Percentiles rank a stretch among this genome's conserved stretches.
phyloP scores from a whole-genome alignment of 2,797 vertebrate species.

The Clarias laeviceps region DNA sequence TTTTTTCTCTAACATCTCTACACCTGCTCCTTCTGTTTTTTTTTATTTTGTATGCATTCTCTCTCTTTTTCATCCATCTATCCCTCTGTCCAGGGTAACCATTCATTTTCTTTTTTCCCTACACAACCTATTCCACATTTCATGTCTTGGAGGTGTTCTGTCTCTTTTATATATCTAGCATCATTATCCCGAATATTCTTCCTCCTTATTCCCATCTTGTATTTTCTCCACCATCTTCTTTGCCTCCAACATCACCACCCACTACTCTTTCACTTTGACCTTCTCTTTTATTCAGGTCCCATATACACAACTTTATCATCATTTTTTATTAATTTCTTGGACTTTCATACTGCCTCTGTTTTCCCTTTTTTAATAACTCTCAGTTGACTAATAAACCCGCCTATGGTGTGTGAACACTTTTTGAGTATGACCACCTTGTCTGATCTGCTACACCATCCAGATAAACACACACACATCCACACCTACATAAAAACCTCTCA shows the following conservation, averaged over 20 bases:
- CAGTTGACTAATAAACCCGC: neutral
- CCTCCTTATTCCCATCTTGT: neutral
- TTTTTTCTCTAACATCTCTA: slow-evolving; percentile 10
- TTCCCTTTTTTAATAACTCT: neutral
- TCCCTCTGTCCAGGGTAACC: neutral
- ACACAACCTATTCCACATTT: neutral
- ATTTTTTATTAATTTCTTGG: neutral
- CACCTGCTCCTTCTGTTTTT: neutral
- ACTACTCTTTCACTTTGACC: neutral
- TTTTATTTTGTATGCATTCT: neutral
- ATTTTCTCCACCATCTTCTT: neutral
- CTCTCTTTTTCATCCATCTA: neutral
- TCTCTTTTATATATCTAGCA: neutral
- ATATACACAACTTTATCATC: neutral
- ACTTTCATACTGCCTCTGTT: neutral
- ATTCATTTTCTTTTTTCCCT: neutral
- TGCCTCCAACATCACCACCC: neutral
- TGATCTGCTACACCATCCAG: slow-evolving; percentile 6
- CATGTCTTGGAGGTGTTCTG: neutral
- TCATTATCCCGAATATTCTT: slow-evolving; percentile 1
- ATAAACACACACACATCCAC: slow-evolving; percentile 22
- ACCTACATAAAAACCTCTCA: slow-evolving; percentile 33
- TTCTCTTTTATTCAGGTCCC: neutral
- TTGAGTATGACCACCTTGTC: neutral
- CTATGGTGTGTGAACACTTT: neutral